phyloP scores from a whole-genome alignment of 2,113 vertebrate genomes.

The Hiodon alosoides region DNA sequence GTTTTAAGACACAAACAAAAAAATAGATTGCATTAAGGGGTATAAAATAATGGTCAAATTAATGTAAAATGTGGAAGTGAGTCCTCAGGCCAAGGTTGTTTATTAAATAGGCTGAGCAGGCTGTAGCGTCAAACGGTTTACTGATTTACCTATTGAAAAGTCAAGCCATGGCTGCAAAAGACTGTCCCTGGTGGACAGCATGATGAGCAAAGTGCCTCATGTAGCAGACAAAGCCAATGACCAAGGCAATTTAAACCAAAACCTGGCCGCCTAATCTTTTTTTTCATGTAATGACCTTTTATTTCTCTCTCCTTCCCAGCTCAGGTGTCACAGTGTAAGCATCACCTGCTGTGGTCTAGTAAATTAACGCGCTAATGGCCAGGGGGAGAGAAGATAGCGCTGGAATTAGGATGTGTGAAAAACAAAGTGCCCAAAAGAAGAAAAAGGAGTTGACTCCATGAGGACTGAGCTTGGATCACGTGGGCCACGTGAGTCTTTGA shows the following conservation, averaged over 20 bases:
- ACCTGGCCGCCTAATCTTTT: neutral
- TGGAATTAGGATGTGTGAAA: neutral
- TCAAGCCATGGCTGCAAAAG: too few species aligned
- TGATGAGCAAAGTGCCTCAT: neutral
- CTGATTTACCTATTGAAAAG: too few species aligned
- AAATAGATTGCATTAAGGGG: too few species aligned
- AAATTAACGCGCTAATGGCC: conserved; percentile 13
- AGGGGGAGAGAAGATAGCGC: neutral
- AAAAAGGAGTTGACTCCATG: neutral
- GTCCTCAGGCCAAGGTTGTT: neutral
- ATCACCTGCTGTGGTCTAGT: neutral
- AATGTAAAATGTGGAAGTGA: neutral
- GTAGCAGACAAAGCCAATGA: neutral
- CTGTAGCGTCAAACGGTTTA: too few species aligned
- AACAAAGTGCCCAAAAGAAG: neutral
- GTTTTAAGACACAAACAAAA: too few species aligned
- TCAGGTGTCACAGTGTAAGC: neutral
- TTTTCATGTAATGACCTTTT: neutral
- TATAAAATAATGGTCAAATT: too few species aligned
- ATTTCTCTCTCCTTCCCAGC: conserved; percentile 3
- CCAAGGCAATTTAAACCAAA: neutral
- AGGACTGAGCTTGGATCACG: neutral
- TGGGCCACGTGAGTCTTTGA: neutral
- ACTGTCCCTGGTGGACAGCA: neutral
- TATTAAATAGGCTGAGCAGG: too few species aligned